Evolutionary conservation across 2,113 vertebrate genomes (phyloP), one percentile per base, ranked within the genome.

Genomic region (Abramis brama): DNA sequence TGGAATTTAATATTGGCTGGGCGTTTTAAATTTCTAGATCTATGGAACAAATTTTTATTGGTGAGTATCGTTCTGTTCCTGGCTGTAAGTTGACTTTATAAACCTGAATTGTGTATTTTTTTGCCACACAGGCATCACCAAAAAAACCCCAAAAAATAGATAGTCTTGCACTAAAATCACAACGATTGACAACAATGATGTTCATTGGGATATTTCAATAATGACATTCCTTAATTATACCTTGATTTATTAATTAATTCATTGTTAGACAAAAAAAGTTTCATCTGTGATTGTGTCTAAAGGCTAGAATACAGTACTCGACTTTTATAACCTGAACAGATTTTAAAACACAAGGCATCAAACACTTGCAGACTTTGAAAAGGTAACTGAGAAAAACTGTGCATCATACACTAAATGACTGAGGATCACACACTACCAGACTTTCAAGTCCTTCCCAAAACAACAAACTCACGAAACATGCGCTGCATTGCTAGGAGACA

Each of bases 1-100:
- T 98, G 97, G 97, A 98, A 97, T 95, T 95, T 99, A 96, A 96
- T 98, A 79, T 94, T 98, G 89, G 95, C 96, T 52, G 96, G 97
- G 95, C 96, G 95, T 90, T 98, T 99, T 94, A 98, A 97, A 92
- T 99, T 98, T 93, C 92, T 98, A 93, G 96, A 97, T 88, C 95
- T 98, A 84, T 98, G 97, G 97, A 98, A 97, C 94, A 97, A 91
- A 86, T 98, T 97, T 95, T 96, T 98, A 93, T 91, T 97, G 95
- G 97, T 99, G 94, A 97, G 97, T 96, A 78, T n/a, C 82, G 12
- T 55, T 73, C 78, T 36, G 19, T 60, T 25, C 15, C 70, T 9
- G 17, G 6, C 33, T 47, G 9, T 78, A 19, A 39, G 39, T 17
- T 71, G 36, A 71, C 11, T 10, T 71, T 43, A 43, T 71, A 43